Evolutionary conservation across 2,797 vertebrate species (phyloP), one percentile per base, ranked within the genome.

Genomic region (Siniperca obscura): DNA sequence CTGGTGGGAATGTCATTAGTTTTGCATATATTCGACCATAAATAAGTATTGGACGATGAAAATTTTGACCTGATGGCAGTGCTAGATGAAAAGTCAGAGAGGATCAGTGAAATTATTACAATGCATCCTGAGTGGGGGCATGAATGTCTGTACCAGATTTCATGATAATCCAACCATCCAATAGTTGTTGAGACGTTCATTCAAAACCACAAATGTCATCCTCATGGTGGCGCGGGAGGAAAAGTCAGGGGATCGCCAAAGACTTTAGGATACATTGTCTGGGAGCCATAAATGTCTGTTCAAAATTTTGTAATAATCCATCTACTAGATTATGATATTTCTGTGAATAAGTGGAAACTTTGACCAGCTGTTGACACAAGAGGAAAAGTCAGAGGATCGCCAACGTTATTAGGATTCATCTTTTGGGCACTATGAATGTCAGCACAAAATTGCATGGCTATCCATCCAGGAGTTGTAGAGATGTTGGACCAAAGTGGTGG

Each of bases 201-300:
- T 27, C n/a, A 70, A 42, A 70, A 56, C n/a, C 52, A 70, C 9
- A 70, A 42, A 70, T 42, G 7, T 27, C 6, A n/a, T 25, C 67
- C 7, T 17, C 0, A 21, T 40, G 7, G 21, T 10, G 13, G 7
- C 2, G 2, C 13, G 12, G n/a, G 16, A 42, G 69, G 38, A 14
- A 42, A 30, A 22, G 7, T 34, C n/a, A 27, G 34, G 4, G 10
- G 10, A 22, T 70, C 17, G 3, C 30, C 38, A 27, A 56, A 8
- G 9, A 11, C 2, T 11, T 17, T 13, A 52, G 17, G 9, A 12
- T 36, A 25, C 12, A 50, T 34, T 19, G 4, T 50, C 40, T 12
- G 25, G 25, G 27, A 12, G 22, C 27, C 19, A 11, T 25, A 13
- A 55, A 25, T 17, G 34, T 36, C 11, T 22, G 5, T 7, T 36